Conservation (phyloP, 2,888 invertebrate genomes). For the Anagyrus pseudococci region DNA sequence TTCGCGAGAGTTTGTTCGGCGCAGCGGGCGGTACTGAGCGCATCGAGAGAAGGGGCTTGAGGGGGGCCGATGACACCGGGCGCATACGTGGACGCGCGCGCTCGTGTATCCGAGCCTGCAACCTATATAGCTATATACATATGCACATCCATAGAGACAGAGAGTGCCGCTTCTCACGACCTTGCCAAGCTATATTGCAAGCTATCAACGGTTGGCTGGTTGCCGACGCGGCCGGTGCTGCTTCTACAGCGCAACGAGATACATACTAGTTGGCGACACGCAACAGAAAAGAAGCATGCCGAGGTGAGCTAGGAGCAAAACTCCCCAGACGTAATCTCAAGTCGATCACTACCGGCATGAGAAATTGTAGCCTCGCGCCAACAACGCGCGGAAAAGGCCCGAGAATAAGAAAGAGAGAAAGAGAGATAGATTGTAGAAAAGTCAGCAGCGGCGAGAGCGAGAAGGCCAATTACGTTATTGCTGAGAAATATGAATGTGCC, state of each 20-base stretch:
- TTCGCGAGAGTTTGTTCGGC: not conserved
- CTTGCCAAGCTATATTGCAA: not conserved
- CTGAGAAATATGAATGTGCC: not conserved
- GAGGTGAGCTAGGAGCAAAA: not conserved
- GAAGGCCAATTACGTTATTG: not conserved
- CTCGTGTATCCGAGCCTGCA: no score
- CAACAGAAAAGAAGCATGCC: not conserved
- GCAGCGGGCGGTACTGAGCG: not conserved
- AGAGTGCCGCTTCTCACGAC: not conserved
- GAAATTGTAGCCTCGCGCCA: not conserved
- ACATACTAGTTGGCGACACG: not conserved
- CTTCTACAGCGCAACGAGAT: no score
- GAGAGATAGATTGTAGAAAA: no score
- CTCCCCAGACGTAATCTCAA: not conserved
- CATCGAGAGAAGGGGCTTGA: not conserved
- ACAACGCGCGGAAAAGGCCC: not conserved
- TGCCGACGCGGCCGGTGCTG: no score
- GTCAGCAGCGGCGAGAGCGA: not conserved
- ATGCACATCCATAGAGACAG: not conserved
- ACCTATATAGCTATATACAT: no score
- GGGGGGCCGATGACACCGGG: not conserved
- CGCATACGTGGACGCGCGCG: no score
- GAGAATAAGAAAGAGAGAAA: no score
- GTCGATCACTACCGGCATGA: conserved; percentile 4
- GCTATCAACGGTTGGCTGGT: no score